Conservation (phyloP, 1,140 invertebrate genomes). For the Manduca sexta region DNA sequence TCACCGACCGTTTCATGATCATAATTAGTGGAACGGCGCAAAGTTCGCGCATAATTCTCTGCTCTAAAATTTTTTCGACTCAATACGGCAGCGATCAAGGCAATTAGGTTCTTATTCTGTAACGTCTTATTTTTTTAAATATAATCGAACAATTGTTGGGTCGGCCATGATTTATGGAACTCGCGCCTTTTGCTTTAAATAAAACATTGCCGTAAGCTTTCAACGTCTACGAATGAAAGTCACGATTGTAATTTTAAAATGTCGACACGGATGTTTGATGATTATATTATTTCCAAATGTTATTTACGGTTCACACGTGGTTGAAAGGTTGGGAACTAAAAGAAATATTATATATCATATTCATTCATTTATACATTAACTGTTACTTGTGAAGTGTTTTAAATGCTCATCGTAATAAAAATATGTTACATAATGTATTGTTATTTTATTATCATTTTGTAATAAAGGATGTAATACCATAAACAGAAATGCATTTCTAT, state of each 20-base stretch:
- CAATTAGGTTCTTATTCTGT: slow-evolving; percentile 55
- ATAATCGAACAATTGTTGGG: slow-evolving; percentile 61
- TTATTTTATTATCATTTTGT: too few relatives aligned
- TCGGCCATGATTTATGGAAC: slow-evolving; percentile 58
- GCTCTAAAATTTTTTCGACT: not conserved
- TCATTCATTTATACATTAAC: too few relatives aligned
- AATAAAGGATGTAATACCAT: too few relatives aligned
- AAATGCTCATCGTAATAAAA: too few relatives aligned
- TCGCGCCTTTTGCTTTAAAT: slow-evolving; percentile 64
- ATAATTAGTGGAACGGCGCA: slow-evolving; percentile 35
- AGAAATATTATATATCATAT: too few relatives aligned
- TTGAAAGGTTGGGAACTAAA: too few relatives aligned
- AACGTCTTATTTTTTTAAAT: slow-evolving; percentile 42
- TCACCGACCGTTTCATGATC: slow-evolving; percentile 33
- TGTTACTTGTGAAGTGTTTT: too few relatives aligned
- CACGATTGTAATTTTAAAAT: slow-evolving; percentile 70
- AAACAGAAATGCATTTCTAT: too few relatives aligned
- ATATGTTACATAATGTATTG: too few relatives aligned
- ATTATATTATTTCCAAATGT: slow-evolving; percentile 43
- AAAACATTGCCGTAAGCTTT: slow-evolving; percentile 69
- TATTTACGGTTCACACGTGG: not conserved
- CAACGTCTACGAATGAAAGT: slow-evolving; percentile 59
- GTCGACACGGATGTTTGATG: slow-evolving; percentile 55
- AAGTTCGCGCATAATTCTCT: not conserved
- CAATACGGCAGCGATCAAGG: slow-evolving; percentile 2